Evolutionary conservation across 2,888 invertebrate species (phyloP).

Genomic region (Sipha maydis): DNA sequence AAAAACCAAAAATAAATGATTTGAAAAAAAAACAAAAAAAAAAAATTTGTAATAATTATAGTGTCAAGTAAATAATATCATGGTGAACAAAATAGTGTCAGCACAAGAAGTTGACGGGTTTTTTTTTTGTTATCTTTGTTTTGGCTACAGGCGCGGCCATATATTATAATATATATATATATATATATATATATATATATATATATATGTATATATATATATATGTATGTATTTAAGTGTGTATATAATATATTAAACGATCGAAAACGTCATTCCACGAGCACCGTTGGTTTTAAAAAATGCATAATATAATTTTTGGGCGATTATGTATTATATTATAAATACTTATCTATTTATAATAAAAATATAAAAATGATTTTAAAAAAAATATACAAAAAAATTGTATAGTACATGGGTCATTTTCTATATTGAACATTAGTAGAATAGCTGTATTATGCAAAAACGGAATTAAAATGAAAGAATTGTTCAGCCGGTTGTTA

Average conservation of each 20-base stretch:
- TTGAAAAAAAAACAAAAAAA: conserved; percentile 24
- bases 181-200: neutral
- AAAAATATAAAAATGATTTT: neutral
- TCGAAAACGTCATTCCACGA: conserved; percentile 30
- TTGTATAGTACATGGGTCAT: conserved; percentile 14
- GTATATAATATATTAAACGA: neutral
- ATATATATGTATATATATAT: neutral
- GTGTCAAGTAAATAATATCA: conserved; percentile 43
- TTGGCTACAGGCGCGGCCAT: conserved; percentile 51
- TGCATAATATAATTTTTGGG: conserved; percentile 9
- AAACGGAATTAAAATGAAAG: conserved; percentile 42
- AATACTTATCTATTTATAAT: neutral
- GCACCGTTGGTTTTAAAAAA: conserved; percentile 16
- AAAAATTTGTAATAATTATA: conserved; percentile 17
- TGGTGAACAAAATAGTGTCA: conserved; percentile 59
- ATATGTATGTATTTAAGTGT: too few relatives aligned
- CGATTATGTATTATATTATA: conserved; percentile 3
- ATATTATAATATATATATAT: neutral
- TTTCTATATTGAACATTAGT: neutral
- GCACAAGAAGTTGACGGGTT: conserved; percentile 89
- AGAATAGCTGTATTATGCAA: conserved; percentile 27
- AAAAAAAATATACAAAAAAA: neutral
- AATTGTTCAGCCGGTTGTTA: conserved; percentile 6
- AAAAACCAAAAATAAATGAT: conserved; percentile 21
- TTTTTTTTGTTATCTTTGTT: conserved; percentile 71